phyloP scores from a whole-genome alignment of 1,140 invertebrate genomes.

The Melitaea cinxia region DNA sequence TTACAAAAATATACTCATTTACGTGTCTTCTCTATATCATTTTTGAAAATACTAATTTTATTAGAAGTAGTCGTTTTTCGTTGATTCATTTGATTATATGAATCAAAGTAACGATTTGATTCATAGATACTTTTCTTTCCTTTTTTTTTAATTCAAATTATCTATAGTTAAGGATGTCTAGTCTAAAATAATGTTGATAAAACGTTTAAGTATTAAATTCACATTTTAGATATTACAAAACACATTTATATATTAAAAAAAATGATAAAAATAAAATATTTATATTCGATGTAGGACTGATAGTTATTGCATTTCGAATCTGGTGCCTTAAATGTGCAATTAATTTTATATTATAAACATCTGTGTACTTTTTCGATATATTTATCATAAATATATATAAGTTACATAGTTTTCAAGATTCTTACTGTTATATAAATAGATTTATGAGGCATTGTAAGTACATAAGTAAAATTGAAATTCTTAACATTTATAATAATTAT shows the following conservation, averaged over 20 bases:
- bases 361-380: conserved; percentile 37
- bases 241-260: conserved; percentile 1
- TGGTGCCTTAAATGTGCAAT: conserved; percentile 34
- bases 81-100: conserved; percentile 10
- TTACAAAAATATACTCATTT: conserved; percentile 25
- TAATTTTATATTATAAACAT: conserved; percentile 8
- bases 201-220: conserved; percentile 10
- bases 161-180: conserved; percentile 8
- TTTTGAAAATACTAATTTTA: conserved; percentile 17
- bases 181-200: conserved; percentile 16
- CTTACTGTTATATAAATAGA: not conserved
- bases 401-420: conserved; percentile 25
- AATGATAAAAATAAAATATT: conserved; percentile 19
- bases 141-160: conserved; percentile 8
- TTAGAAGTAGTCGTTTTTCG: conserved; percentile 15
- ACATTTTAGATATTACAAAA: conserved; percentile 11
- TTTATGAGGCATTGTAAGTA: not conserved
- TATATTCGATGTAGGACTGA: conserved; percentile 28
- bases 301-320: conserved; percentile 29
- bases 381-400: conserved; percentile 40
- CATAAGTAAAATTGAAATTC: not conserved
- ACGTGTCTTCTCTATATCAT: conserved; percentile 18
- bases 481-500: no score
- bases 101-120: conserved; percentile 2
- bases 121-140: not conserved